Evolutionary conservation across 2,113 vertebrate species (phyloP).

Genomic region (Potamarius usumacintae): DNA sequence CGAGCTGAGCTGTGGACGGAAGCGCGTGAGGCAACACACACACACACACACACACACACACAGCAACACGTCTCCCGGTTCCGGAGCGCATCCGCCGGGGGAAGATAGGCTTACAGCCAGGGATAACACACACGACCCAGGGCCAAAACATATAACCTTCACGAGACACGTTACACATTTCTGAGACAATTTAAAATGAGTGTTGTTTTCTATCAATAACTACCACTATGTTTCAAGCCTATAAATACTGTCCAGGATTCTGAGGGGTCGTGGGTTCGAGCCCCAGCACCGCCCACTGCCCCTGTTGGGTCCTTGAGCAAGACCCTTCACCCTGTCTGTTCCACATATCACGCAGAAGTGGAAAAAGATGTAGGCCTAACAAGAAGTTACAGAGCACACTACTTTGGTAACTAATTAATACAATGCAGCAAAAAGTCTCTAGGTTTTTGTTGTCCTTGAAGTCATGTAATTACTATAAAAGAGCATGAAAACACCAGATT

Average conservation of each 20-base stretch:
- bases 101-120: conserved; percentile 67
- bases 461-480: conserved; percentile 4
- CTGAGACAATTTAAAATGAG: neutral
- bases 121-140: conserved; percentile 53
- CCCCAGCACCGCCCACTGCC: too few relatives aligned
- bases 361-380: too few relatives aligned
- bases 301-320: too few relatives aligned
- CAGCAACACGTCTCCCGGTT: conserved; percentile 55
- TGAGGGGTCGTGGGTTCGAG: too few relatives aligned
- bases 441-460: neutral
- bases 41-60: conserved; percentile 54
- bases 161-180: neutral
- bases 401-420: neutral
- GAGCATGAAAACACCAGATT: conserved; percentile 41
- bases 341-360: too few relatives aligned
- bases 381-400: neutral
- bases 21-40: conserved; percentile 47
- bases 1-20: conserved; percentile 53
- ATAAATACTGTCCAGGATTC: neutral
- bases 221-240: neutral
- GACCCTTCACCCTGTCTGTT: too few relatives aligned
- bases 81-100: conserved; percentile 59
- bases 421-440: too few relatives aligned
- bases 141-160: conserved; percentile 1
- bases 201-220: neutral